phyloP scores from a whole-genome alignment of 2,113 vertebrate species.

The Syngnathus scovelli region DNA sequence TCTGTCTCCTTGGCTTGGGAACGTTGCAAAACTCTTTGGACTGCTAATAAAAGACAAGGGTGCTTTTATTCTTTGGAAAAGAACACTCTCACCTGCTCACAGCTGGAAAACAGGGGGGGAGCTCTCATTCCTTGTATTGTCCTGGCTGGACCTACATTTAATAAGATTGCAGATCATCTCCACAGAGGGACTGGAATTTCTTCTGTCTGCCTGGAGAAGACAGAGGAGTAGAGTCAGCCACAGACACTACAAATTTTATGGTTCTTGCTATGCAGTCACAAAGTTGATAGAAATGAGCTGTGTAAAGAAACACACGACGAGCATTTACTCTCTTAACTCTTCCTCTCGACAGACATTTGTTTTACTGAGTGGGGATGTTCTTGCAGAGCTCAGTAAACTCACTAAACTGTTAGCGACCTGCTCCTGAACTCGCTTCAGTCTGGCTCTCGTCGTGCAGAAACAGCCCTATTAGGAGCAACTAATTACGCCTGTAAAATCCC shows the following conservation, averaged over 20 bases:
- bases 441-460: neutral
- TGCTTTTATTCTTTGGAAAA: constrained; percentile 34
- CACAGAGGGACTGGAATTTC: constrained; percentile 28
- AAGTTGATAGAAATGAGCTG: neutral
- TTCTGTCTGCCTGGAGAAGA: constrained; percentile 26
- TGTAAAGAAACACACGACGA: too few relatives aligned
- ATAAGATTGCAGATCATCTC: constrained; percentile 29
- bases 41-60: constrained; percentile 66
- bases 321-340: neutral
- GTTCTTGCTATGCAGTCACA: neutral
- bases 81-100: constrained; percentile 18
- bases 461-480: neutral
- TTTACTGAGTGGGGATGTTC: neutral
- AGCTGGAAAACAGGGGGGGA: constrained; percentile 18
- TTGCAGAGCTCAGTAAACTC: neutral
- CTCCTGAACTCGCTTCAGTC: neutral
- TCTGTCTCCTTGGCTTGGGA: constrained; percentile 18
- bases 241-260: too few relatives aligned
- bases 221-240: constrained; percentile 9
- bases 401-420: neutral
- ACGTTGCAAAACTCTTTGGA: constrained; percentile 37
- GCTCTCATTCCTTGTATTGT: constrained; percentile 12
- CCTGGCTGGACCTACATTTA: constrained; percentile 23
- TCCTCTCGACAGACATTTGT: neutral
- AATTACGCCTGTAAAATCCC: neutral